Conservation (phyloP, 92 coral and sea anemone species). For the Paragorgia papillata region DNA sequence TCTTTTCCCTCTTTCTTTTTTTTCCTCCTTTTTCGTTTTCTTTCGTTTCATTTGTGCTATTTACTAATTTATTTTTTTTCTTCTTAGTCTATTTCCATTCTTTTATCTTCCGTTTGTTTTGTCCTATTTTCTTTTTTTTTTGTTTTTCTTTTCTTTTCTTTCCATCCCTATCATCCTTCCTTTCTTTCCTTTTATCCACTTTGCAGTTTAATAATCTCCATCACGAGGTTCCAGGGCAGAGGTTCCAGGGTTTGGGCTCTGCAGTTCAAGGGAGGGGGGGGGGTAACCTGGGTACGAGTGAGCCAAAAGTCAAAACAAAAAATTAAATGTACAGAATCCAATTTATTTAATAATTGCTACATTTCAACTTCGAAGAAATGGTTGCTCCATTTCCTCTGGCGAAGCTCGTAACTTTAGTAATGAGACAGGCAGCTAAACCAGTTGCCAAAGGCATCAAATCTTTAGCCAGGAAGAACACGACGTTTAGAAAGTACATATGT, state of each 20-base stretch:
- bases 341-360: too few relatives aligned
- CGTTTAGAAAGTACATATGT: slow-evolving; percentile 27
- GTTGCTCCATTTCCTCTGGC: slow-evolving; percentile 40
- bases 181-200: slow-evolving; percentile 30
- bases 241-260: too few relatives aligned
- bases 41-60: not conserved
- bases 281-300: too few relatives aligned
- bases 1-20: not conserved
- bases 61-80: not conserved
- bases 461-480: slow-evolving; percentile 20
- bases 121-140: not conserved
- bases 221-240: too few relatives aligned
- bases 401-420: slow-evolving; percentile 31
- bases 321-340: too few relatives aligned
- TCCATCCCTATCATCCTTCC: not conserved
- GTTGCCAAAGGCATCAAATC: slow-evolving; percentile 40
- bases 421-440: slow-evolving; percentile 37
- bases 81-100: not conserved
- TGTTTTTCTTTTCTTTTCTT: not conserved
- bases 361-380: slow-evolving; percentile 27
- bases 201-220: too few relatives aligned
- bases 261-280: too few relatives aligned
- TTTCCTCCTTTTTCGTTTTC: not conserved
- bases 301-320: too few relatives aligned
- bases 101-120: not conserved